A percentile compares a stretch with the other conserved stretches of the same genome.
Evolutionary conservation across 2,113 vertebrate species (phyloP).

Genomic region (Phylloscopus trochiloides): DNA sequence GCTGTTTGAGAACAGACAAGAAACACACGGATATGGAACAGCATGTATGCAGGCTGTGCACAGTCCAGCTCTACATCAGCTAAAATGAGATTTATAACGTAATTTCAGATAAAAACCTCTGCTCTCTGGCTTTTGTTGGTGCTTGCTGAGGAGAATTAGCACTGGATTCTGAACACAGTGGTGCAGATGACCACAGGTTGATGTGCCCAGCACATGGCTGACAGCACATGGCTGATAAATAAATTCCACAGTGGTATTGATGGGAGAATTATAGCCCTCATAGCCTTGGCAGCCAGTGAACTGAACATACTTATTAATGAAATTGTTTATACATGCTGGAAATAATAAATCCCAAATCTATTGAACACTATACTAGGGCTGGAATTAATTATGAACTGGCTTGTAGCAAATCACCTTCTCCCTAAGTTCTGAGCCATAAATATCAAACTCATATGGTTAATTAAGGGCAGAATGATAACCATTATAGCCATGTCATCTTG

Average conservation of each 20-base stretch:
- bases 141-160: background rate
- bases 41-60: background rate
- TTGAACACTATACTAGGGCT: background rate
- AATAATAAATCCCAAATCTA: background rate
- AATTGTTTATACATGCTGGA: background rate
- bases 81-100: background rate
- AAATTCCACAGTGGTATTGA: background rate
- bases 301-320: background rate
- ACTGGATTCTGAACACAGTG: background rate
- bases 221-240: too few relatives aligned
- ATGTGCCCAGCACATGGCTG: background rate
- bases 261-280: background rate
- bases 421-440: background rate
- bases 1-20: slow-evolving; percentile 8
- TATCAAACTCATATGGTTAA: background rate
- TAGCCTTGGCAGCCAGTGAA: background rate
- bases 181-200: background rate
- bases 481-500: background rate
- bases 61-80: background rate
- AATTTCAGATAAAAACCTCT: background rate
- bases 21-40: background rate
- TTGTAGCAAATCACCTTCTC: background rate
- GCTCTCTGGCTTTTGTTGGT: background rate
- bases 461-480: background rate
- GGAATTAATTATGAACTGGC: slow-evolving; percentile 19